Percentiles rank a stretch among this genome's conserved stretches.
Conservation (phyloP, 2,797 vertebrate species). For the Prunella strophiata region DNA sequence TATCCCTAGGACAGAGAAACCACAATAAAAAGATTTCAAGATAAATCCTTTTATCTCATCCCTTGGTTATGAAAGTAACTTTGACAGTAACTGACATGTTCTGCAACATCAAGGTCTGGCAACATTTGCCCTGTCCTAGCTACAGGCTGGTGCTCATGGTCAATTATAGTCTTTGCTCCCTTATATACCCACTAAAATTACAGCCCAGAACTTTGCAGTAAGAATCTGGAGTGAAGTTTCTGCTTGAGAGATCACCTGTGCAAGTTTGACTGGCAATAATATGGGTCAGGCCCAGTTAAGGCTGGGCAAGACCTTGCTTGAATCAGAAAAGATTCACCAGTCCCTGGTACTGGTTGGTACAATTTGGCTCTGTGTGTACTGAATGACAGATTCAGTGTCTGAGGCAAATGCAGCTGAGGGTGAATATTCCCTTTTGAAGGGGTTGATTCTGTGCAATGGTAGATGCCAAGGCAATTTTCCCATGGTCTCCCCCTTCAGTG, state of each 20-base stretch:
- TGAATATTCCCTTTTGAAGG: background rate
- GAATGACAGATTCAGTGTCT: background rate
- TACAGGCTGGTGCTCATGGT: background rate
- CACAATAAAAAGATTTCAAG: background rate
- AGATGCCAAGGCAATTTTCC: background rate
- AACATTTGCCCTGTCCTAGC: background rate
- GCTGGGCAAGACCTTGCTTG: background rate
- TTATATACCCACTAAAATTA: background rate
- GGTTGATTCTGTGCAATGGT: background rate
- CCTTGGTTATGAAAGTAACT: background rate
- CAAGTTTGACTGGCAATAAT: background rate
- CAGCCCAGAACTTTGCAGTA: background rate
- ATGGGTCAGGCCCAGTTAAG: background rate
- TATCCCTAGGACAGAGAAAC: background rate
- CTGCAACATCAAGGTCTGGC: constrained; percentile 8
- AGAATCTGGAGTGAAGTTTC: background rate
- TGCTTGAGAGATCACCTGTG: background rate
- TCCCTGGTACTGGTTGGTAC: background rate
- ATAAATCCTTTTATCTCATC: background rate
- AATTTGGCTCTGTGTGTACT: background rate
- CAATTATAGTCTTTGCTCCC: background rate
- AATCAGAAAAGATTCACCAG: background rate
- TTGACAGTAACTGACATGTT: background rate
- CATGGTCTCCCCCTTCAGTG: background rate
- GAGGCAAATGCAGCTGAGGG: background rate